A percentile compares a stretch with the other conserved stretches of the same genome.
Conservation (phyloP, 2,888 invertebrate species). For the Gymnosoma rotundatum region DNA sequence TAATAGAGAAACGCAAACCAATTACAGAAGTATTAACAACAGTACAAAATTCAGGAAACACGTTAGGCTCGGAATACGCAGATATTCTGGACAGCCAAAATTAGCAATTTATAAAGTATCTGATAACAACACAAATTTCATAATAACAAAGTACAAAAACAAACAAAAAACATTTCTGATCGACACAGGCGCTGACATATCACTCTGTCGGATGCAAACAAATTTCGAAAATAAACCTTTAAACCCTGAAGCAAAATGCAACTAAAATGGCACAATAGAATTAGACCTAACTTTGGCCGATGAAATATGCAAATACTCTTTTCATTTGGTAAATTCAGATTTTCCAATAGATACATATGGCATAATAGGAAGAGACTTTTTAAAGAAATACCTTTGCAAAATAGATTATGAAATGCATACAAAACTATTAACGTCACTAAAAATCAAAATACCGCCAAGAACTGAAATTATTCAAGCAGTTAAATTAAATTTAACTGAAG, state of each 20-base stretch:
- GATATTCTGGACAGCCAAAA: constrained; percentile 8
- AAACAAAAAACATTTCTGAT: no score
- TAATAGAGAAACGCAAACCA: no score
- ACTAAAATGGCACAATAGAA: constrained; percentile 5
- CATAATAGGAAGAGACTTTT: constrained; percentile 51
- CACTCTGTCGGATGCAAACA: no score
- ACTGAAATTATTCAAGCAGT: no score
- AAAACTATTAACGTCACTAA: background rate
- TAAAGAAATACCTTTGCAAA: constrained; percentile 9
- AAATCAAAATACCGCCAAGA: no score
- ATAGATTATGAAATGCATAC: constrained; percentile 27
- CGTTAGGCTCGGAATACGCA: background rate
- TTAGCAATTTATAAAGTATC: no score
- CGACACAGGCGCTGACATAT: no score
- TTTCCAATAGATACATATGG: constrained; percentile 41
- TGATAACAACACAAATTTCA: no score
- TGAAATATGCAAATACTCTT: background rate
- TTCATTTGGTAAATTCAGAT: no score
- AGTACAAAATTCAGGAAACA: background rate
- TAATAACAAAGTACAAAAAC: no score
- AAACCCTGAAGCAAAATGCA: constrained; percentile 9
- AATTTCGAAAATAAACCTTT: no score
- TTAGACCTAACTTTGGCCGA: background rate
- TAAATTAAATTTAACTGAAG: no score
- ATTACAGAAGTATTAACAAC: background rate